Evolutionary conservation across 2,113 vertebrate genomes (phyloP), one percentile per base, ranked within the genome.

Genomic region (Pantherophis guttatus): DNA sequence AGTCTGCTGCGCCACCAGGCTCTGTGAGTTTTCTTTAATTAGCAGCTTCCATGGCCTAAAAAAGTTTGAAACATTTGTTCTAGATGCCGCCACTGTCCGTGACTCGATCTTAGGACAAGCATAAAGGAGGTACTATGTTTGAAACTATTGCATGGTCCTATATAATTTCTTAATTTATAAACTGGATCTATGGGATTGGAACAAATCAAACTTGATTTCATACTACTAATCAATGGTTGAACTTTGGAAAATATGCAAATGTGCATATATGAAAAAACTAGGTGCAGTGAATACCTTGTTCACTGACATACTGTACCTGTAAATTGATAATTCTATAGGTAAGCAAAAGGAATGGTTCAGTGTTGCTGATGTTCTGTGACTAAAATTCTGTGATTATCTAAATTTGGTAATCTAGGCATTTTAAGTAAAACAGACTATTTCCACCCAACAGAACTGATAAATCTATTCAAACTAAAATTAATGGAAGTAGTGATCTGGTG

Each of bases 381-480:
- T 33, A 19, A 23, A 75, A 75, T 52, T 91, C 23, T 54, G 4
- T 2, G 53, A 12, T 2, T 62, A 52, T 62, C 48, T 29, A 53
- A 86, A 50, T 87, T 29, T 52, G 10, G 44, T 58, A 59, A 21
- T 12, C 10, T 93, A 86, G 12, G 57, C 44, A 39, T 26, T 21
- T 15, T 58, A 57, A 12, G 44, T n/a, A 86, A n/a, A 21, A 26
- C 26, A 53, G 39, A 17, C 4, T 5, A 29, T 26, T 55, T 90
- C 29, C 24, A 89, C 12, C 26, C 55, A 86, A 24, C 55, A 90
- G 23, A 53, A 88, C 48, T 70, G 58, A 92, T 70, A 92, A 53
- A 92, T 92, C 19, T 65, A 54, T 62, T 92, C 12, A 70, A 88
- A 33, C n/a, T 54, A 13, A 85, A 54, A 90, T 90, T 93, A 93